Base-by-base conservation (phyloP, 2,113 vertebrate species). In the Tor tambroides region DNA sequence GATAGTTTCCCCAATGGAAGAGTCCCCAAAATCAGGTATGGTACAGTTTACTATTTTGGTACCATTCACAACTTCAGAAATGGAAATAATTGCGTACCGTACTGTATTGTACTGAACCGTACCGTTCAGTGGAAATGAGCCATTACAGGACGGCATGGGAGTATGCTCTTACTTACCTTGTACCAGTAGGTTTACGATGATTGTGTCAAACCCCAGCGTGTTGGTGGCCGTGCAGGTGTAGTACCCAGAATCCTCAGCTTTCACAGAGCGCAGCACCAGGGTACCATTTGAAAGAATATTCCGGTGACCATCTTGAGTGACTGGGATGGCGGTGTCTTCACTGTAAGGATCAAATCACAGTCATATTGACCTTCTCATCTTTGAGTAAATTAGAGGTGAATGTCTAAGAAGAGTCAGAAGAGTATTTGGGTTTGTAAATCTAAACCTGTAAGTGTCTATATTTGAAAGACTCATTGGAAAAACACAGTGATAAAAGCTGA, bases 191-290 rank as follows among this genome's bases (percentile, higher is more conserved):
- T 99, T 99, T 90, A 99, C 94, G 19, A 99, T 98, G 92, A 99
- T 99, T 88, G 97, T 99, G 92, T 99, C 98, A 0, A 99, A 99
- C 86, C 98, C 98, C 82, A 98, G 96, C 0, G 97, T 98, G 94
- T 99, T 99, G 91, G 98, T 99, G 89, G 98, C 98, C 0, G 98
- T 99, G 94, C 98, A 99, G 79, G 98, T 99, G 92, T 99, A 99
- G 91, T 99, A 99, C 61, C 98, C 98, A 0, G 97, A 99, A 91
- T 99, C 98, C 90, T 99, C 98, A 0, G 98, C 98, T 90, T 98
- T 99, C 89, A 99, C 98, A 0, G 96, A 96, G 21, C 97, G 98
- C 86, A 99, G 94, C 91, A 97, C 96, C 92, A 99, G 91, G 0
- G 98, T 99, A 82, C 98, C 98, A 0, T 99, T 99, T 46, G 96